These are phyloP conservation scores for Palaemon carinicauda DNA, from an alignment of 1,140 invertebrate species.

Conservation along the genomic window DNA sequence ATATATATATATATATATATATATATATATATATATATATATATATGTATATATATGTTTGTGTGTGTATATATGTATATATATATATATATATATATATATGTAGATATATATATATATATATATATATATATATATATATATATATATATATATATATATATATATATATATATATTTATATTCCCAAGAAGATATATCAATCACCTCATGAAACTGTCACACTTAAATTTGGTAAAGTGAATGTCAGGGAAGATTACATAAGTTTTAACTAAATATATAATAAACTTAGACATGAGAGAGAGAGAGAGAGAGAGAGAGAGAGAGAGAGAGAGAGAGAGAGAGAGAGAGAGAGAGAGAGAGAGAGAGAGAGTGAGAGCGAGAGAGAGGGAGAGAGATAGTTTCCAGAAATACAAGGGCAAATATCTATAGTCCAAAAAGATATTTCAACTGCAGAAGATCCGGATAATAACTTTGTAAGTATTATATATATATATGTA, in stretches of 20 bases:
- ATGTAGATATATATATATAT: slow-evolving; percentile 5
- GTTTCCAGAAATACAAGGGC: too few relatives aligned
- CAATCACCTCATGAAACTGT: too few relatives aligned
- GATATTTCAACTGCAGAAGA: too few relatives aligned
- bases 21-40: slow-evolving; percentile 19
- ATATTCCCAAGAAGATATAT: neutral
- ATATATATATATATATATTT: neutral
- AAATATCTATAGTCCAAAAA: too few relatives aligned
- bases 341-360: slow-evolving; percentile 5
- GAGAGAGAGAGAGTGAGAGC: too few relatives aligned
- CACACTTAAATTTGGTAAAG: too few relatives aligned
- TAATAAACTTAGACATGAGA: neutral
- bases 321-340: neutral
- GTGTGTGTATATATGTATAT: neutral
- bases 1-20: slow-evolving; percentile 19
- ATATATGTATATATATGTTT: slow-evolving; percentile 9
- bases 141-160: neutral
- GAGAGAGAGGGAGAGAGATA: too few relatives aligned
- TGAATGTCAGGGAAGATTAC: too few relatives aligned
- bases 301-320: slow-evolving; percentile 5
- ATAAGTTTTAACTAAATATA: too few relatives aligned
- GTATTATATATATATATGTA: too few relatives aligned
- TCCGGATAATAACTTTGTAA: too few relatives aligned
- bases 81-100: neutral
- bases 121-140: neutral